Percentiles rank a stretch among this genome's conserved stretches.
These are phyloP conservation scores for Plebejus argus DNA, from an alignment of 2,888 invertebrate genomes.

Conservation along the genomic window DNA sequence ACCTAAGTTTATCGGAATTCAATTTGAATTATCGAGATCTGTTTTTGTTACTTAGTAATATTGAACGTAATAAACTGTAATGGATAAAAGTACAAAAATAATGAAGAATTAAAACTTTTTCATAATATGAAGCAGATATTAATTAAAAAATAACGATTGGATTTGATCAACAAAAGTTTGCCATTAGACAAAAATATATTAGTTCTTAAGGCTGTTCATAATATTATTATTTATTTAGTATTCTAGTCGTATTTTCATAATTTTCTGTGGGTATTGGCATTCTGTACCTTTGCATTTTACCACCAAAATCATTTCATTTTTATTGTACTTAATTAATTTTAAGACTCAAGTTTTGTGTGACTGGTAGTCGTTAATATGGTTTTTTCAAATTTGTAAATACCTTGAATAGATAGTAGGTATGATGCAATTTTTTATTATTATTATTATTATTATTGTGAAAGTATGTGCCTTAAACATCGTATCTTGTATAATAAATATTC, in stretches of 20 bases:
- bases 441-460: not conserved
- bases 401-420: not conserved
- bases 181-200: not conserved
- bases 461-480: not conserved
- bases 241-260: slow-evolving; percentile 36
- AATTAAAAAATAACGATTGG: not conserved
- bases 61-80: not conserved
- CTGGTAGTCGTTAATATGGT: slow-evolving; percentile 31
- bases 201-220: slow-evolving; percentile 5
- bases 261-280: not conserved
- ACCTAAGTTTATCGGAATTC: not conserved
- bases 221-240: slow-evolving; percentile 11
- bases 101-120: not conserved
- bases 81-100: not conserved
- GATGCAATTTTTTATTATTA: slow-evolving; percentile 1
- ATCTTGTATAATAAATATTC: slow-evolving; percentile 30
- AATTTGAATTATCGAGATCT: not conserved
- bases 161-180: not conserved
- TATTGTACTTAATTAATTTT: slow-evolving; percentile 41
- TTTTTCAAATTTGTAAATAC: slow-evolving; percentile 25
- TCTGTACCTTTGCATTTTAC: slow-evolving; percentile 26
- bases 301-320: slow-evolving; percentile 28
- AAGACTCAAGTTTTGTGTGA: slow-evolving; percentile 19
- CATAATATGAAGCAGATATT: not conserved
- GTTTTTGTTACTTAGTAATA: not conserved